Conservation (phyloP, 2,113 vertebrate species). For the Orthonyx spaldingii region DNA sequence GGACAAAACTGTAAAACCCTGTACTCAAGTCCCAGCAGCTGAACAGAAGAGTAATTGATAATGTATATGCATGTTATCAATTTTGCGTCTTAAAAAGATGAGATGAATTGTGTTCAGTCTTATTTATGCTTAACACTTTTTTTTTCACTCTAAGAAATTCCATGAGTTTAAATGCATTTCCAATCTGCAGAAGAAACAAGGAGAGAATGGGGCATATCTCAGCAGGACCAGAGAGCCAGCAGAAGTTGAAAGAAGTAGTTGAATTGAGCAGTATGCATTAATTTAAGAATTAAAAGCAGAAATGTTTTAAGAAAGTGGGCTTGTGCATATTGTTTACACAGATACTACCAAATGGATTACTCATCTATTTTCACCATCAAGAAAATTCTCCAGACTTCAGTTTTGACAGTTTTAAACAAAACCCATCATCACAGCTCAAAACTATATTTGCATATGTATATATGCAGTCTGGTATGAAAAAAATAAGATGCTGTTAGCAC, state of each 20-base stretch:
- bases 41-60: neutral
- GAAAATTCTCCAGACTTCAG: conserved; percentile 11
- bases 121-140: neutral
- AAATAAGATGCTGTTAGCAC: neutral
- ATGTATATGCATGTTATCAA: neutral
- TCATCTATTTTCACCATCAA: conserved; percentile 18
- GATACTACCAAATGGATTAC: conserved; percentile 8
- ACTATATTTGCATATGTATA: neutral
- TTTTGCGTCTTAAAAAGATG: neutral
- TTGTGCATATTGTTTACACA: neutral
- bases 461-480: neutral
- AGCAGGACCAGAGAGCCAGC: neutral
- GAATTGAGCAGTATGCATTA: neutral
- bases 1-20: neutral
- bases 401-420: conserved; percentile 52
- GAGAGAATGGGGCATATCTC: neutral
- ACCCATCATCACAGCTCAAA: neutral
- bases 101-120: neutral
- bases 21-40: neutral
- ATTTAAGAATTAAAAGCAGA: conserved; percentile 12
- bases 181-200: neutral
- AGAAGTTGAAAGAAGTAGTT: conserved; percentile 1
- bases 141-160: neutral
- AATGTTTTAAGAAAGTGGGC: neutral
- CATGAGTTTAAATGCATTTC: neutral